These are phyloP conservation scores for Gorsachius goisagi DNA, from an alignment of 2,113 vertebrate species.

Conservation along the genomic window DNA sequence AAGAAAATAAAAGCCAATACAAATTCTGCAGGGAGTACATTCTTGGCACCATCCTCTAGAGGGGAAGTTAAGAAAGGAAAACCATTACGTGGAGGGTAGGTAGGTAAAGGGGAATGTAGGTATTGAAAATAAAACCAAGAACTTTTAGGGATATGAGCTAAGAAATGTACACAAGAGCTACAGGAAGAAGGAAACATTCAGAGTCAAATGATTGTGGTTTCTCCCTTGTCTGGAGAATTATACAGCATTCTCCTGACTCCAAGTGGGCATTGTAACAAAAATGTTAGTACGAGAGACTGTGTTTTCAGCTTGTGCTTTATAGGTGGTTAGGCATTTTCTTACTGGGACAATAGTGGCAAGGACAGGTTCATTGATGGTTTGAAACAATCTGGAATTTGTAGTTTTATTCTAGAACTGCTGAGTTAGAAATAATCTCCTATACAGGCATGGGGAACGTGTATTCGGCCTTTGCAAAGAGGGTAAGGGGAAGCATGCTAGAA, in stretches of 20 bases:
- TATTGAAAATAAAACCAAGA: slow-evolving; percentile 5
- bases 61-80: not conserved
- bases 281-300: not conserved
- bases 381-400: not conserved
- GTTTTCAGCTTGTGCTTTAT: not conserved
- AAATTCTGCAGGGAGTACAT: not conserved
- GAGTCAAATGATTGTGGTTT: not conserved
- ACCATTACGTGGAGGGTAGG: not conserved
- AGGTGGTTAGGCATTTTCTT: slow-evolving; percentile 19
- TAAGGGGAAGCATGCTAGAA: fast-evolving
- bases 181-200: slow-evolving; percentile 27
- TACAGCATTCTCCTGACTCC: not conserved
- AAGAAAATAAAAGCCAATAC: not conserved
- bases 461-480: not conserved
- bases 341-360: not conserved
- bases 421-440: not conserved
- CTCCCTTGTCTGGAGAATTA: slow-evolving; percentile 3
- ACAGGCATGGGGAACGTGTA: not conserved
- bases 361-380: not conserved
- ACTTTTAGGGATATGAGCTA: not conserved
- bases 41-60: not conserved
- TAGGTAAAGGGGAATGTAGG: not conserved
- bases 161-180: not conserved
- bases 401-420: not conserved
- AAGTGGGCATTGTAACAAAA: slow-evolving; percentile 39